Conservation (phyloP, 2,113 vertebrate species). For the Takifugu bimaculatus region DNA sequence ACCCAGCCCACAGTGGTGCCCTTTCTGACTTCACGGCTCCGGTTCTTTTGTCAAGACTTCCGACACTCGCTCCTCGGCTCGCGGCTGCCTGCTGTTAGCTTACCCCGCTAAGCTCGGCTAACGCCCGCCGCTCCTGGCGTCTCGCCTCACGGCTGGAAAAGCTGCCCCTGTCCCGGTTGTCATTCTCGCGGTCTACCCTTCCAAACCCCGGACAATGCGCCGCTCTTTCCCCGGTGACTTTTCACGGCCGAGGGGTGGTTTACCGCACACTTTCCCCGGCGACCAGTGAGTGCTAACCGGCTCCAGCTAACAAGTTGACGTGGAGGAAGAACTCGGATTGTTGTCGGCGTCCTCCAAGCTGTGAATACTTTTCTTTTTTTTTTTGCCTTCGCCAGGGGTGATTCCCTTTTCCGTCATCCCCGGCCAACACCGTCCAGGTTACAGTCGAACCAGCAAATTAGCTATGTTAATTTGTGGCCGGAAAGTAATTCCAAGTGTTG, state of each 20-base stretch:
- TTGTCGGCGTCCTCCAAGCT: conserved; percentile 18
- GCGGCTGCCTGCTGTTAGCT: conserved; percentile 20
- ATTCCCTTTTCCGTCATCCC: not conserved
- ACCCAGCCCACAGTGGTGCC: conserved; percentile 27
- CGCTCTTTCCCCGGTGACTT: conserved; percentile 28
- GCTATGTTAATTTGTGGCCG: conserved; percentile 70
- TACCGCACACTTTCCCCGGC: conserved; percentile 13
- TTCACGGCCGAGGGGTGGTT: conserved; percentile 14
- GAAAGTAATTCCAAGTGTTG: conserved; percentile 65
- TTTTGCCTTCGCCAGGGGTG: not conserved
- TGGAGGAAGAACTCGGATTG: conserved; percentile 47
- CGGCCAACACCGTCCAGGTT: conserved; percentile 20
- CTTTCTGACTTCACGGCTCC: conserved; percentile 27
- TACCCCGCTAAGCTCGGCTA: conserved; percentile 56
- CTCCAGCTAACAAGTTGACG: conserved; percentile 66
- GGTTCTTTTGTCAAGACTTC: conserved; percentile 17
- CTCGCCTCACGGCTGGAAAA: conserved; percentile 7
- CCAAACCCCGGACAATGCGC: conserved; percentile 28
- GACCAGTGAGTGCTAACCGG: conserved; percentile 28
- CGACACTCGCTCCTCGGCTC: not conserved
- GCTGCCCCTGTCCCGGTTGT: conserved; percentile 35
- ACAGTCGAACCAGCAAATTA: conserved; percentile 37
- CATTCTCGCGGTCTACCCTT: not conserved
- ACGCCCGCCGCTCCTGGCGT: conserved; percentile 12
- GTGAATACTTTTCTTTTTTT: conserved; percentile 15